phyloP scores from a whole-genome alignment of 2,797 vertebrate genomes.

The Pseudochirops cupreus region DNA sequence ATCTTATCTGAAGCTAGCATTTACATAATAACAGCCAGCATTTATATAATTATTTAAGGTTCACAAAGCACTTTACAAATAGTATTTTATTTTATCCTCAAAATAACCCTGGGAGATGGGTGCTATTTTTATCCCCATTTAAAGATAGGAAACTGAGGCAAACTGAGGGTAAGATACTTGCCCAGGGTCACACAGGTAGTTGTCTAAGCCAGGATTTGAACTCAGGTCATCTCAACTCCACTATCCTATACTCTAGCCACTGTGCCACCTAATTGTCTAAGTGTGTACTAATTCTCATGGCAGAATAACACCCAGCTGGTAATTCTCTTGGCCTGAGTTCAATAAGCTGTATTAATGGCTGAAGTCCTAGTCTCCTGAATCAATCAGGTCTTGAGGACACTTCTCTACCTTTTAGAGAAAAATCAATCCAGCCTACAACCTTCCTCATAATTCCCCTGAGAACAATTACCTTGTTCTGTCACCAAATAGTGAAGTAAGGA shows the following conservation, averaged over 20 bases:
- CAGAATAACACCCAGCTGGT: background rate
- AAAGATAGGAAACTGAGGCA: background rate
- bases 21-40: background rate
- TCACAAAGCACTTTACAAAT: background rate
- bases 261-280: background rate
- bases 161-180: background rate
- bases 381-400: background rate
- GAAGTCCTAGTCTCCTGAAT: background rate
- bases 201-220: background rate
- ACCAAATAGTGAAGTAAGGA: background rate
- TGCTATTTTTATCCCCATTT: background rate
- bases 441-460: background rate
- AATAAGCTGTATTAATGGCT: background rate
- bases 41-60: background rate
- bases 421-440: background rate
- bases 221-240: slow-evolving; percentile 11
- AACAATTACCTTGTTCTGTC: background rate
- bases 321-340: background rate
- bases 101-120: background rate
- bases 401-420: slow-evolving; percentile 9
- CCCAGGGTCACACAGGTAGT: background rate
- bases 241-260: background rate
- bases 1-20: background rate
- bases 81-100: slow-evolving; percentile 28
- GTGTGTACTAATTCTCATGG: background rate